Evolutionary conservation across 2,113 vertebrate genomes (phyloP).

Genomic region (Micromys minutus): DNA sequence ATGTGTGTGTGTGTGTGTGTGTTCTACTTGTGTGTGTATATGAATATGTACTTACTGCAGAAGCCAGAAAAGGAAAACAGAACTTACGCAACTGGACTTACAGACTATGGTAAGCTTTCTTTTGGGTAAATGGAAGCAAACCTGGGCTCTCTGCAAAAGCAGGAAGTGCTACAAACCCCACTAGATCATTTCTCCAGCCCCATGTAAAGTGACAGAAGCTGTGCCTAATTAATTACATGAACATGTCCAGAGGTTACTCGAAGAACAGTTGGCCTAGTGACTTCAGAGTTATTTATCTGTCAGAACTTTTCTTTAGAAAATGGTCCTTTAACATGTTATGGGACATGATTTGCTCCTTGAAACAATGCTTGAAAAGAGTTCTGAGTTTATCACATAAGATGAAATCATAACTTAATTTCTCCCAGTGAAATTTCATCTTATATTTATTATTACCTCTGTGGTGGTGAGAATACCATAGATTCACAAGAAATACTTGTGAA

Average conservation of each 20-base stretch:
- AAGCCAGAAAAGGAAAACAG: neutral
- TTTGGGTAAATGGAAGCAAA: neutral
- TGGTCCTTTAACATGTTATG: neutral
- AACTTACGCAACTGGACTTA: too few species aligned
- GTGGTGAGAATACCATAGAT: neutral
- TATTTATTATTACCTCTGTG: neutral
- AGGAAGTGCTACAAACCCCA: neutral
- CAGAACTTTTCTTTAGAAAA: neutral
- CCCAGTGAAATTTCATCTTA: neutral
- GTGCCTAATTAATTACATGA: neutral
- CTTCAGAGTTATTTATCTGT: neutral
- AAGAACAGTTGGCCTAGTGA: neutral
- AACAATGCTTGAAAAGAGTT: neutral
- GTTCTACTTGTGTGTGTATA: neutral
- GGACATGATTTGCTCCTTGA: neutral
- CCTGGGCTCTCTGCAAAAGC: neutral
- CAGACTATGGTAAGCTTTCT: too few species aligned
- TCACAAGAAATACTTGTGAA: neutral
- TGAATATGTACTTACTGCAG: neutral
- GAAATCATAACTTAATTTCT: neutral
- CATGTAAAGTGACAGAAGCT: neutral
- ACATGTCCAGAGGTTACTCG: neutral
- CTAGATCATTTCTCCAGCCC: neutral
- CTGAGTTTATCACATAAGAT: slow-evolving; percentile 13
- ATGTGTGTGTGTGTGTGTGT: neutral